Base-by-base conservation (phyloP, 2,797 vertebrate genomes). In the Okamejei kenojei region DNA sequence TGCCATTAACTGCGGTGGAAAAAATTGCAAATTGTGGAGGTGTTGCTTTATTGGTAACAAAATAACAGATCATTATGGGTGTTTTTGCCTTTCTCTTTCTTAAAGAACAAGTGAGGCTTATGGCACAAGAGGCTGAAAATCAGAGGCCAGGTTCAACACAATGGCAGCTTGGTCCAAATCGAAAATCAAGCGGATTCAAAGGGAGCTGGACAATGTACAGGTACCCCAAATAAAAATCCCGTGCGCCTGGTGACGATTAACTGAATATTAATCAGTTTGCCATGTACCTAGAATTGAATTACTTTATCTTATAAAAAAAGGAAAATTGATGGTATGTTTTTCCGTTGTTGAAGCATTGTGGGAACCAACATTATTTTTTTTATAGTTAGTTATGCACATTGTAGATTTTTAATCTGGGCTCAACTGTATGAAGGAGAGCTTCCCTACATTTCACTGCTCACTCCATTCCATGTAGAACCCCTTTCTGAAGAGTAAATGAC, bases 141-240 rank as follows among this genome's bases (percentile, higher is more conserved):
- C 98, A 2, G 98, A 99, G 94, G 96, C 97, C 58, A 98, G 98
- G 94, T 98, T 98, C 95, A 94, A 98, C 94, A 98, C 98, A 94
- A 97, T 97, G 95, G 98, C 98, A 95, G 98, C 98, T 7, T 98
- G 97, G 98, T 98, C 98, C 13, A 98, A 99, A 93, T 95, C 97
- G 88, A 97, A 96, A 77, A 97, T 98, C 95, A 96, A 97, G 93
- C 98, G 98, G 94, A 94, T 98, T 94, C 98, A 99, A 93, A 97
- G 98, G 71, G 97, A 98, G 93, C 93, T 98, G 15, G 97, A 96
- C 96, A 97, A 95, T 94, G 97, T 96, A 95, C 94, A 97, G 96
- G 97, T 97, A 68, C 94, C 93, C 74, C 80, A 78, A 2, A 63
- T 93, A 15, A 54, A 84, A 54, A 90, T 35, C 32, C 58, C 54